Base-by-base conservation (phyloP, 2,888 invertebrate species). In the Drosophila percnosoma region DNA sequence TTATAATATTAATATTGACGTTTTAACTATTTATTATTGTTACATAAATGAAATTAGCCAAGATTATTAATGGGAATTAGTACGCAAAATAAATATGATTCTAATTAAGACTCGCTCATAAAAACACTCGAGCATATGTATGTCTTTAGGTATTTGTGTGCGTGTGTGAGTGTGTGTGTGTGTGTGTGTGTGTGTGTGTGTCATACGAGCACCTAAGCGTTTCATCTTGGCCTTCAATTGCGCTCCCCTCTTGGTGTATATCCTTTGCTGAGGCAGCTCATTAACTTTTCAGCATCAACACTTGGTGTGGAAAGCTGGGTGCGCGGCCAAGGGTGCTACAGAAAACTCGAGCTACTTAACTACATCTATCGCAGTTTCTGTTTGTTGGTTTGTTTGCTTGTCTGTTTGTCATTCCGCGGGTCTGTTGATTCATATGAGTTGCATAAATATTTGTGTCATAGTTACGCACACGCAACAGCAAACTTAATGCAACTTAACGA, bases 321-420 rank as follows among this genome's bases (percentile, higher is more conserved):
- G 82, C 73, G 31, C 60, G 68, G 64, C 57, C 57, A 60, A 83
- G 86, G 67, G 68, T 68, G 78, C 81, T 80, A 75, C 66, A 75
- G 49, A 84, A 79, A 77, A 89, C 89, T 89, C 82, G 75, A 89
- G 87, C 85, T 78, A 87, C 89, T 89, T 87, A 89, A 78, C 80
- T 73, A 74, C 81, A 87, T 77, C 69, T 74, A 79, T 83, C 67
- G 65, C 73, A 71, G 83, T 80, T 78, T 61, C 66, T 65, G 68
- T 62, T 71, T 70, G 68, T 60, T 55, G 68, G 69, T 55, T 57
- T 65, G 38, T 31, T 67, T 57, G 57, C 33, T 36, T 58, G 64
- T 52, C 57, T 67, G 59, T 31, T 70, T 70, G 64, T 59, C 62
- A 68, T 72, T 65, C 72, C 61, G 40, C 49, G 74, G 53, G 49